A percentile compares a stretch with the other conserved stretches of the same genome.
Conservation (phyloP, 2,888 invertebrate genomes). For the Caenorhabditis becei region DNA sequence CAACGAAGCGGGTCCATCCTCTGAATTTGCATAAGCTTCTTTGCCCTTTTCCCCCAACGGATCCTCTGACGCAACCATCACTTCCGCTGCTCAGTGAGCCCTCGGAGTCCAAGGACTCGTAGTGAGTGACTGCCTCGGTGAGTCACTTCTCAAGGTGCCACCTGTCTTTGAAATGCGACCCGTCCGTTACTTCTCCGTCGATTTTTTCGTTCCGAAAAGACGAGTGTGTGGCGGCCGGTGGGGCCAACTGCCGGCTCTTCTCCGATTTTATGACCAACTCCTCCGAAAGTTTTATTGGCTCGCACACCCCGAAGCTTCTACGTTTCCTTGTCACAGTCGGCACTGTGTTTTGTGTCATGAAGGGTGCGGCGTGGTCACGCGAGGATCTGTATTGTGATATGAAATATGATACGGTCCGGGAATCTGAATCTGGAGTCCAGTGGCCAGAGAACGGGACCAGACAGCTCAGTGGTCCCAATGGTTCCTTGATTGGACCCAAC, state of each 20-base stretch:
- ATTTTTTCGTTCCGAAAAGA: too few species aligned
- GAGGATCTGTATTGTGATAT: neutral
- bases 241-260: slow-evolving; percentile 12
- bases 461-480: neutral
- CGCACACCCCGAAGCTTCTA: neutral
- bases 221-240: neutral
- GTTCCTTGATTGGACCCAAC: neutral
- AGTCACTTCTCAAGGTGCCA: slow-evolving; percentile 16
- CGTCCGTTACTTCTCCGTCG: slow-evolving; percentile 2
- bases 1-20: neutral
- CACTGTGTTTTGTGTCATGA: slow-evolving; percentile 1
- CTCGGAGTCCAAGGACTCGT: neutral
- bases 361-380: neutral
- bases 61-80: slow-evolving; percentile 3
- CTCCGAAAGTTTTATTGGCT: slow-evolving; percentile 16
- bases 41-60: slow-evolving; percentile 2
- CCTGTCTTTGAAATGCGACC: slow-evolving; percentile 42
- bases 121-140: neutral
- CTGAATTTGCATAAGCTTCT: slow-evolving; percentile 9
- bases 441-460: neutral
- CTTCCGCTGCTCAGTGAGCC: slow-evolving; percentile 6
- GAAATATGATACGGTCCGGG: neutral
- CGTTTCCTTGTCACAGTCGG: neutral
- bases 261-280: slow-evolving; percentile 22
- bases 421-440: too few species aligned